Percentiles rank a stretch among this genome's conserved stretches.
phyloP scores from a whole-genome alignment of 2,797 vertebrate species.

The Gambelia wislizenii region DNA sequence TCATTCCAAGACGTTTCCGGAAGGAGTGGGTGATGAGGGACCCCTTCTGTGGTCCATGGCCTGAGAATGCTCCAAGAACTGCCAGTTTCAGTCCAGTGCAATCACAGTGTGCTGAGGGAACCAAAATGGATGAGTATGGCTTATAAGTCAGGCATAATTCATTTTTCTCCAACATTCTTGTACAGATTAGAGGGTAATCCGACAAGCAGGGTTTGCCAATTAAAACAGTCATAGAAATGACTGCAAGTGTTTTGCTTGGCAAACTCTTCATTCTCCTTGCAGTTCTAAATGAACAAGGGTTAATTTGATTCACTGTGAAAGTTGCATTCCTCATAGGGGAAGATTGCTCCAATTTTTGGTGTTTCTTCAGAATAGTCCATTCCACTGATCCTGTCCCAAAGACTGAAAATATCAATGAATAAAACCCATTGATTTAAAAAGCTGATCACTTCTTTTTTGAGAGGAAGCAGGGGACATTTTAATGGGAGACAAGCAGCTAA shows the following conservation, averaged over 20 bases:
- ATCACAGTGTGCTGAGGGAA: constrained; percentile 54
- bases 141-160: constrained; percentile 74
- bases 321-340: constrained; percentile 63
- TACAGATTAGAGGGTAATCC: constrained; percentile 83
- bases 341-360: constrained; percentile 47
- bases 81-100: constrained; percentile 45
- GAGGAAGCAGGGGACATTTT: constrained; percentile 60
- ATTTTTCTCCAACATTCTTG: constrained; percentile 83
- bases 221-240: constrained; percentile 83
- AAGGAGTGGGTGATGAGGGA: constrained; percentile 45
- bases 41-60: constrained; percentile 45
- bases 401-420: constrained; percentile 62
- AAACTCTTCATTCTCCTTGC: constrained; percentile 69
- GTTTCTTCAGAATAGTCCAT: constrained; percentile 52
- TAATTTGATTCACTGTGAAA: constrained; percentile 64
- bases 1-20: constrained; percentile 60
- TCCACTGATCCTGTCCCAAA: constrained; percentile 57
- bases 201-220: constrained; percentile 75
- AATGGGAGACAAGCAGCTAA: constrained; percentile 58
- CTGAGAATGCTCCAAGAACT: constrained; percentile 53
- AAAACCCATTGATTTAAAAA: constrained; percentile 60
- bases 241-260: constrained; percentile 80
- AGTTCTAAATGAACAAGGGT: constrained; percentile 72
- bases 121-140: constrained; percentile 65
- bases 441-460: constrained; percentile 65